A percentile compares a stretch with the other conserved stretches of the same genome.
These are phyloP conservation scores for Acanthisitta chloris DNA, from an alignment of 2,113 vertebrate species.

Conservation along the genomic window DNA sequence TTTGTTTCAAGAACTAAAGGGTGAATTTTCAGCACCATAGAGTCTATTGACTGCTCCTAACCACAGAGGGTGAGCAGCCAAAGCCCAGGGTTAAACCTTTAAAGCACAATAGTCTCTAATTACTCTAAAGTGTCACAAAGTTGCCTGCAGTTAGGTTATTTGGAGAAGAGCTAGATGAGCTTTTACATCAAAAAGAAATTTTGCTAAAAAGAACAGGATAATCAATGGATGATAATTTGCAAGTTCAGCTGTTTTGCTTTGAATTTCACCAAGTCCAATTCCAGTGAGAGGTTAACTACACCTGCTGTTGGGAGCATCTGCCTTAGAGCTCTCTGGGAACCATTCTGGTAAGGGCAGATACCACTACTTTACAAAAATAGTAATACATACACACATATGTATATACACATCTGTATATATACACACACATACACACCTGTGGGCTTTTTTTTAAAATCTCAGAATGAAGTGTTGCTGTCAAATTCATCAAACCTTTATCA, in stretches of 20 bases:
- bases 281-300: background rate
- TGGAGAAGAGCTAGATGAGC: background rate
- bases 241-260: background rate
- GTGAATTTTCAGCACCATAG: background rate
- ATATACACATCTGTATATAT: background rate
- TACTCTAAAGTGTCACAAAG: background rate
- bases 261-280: background rate
- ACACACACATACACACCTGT: accelerated
- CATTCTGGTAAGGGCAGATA: background rate
- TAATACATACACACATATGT: background rate
- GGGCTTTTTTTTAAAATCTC: background rate
- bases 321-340: background rate
- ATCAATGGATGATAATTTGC: background rate
- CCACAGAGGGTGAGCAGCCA: background rate
- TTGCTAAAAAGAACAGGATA: background rate
- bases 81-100: background rate
- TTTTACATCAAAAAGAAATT: background rate
- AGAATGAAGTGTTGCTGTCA: background rate
- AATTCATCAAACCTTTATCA: background rate
- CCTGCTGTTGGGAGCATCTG: background rate
- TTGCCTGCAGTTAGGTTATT: background rate
- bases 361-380: background rate
- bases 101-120: background rate
- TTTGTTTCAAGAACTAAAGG: background rate
- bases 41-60: background rate